phyloP scores from a whole-genome alignment of 2,113 vertebrate genomes.

The Neopipo cinnamomea region DNA sequence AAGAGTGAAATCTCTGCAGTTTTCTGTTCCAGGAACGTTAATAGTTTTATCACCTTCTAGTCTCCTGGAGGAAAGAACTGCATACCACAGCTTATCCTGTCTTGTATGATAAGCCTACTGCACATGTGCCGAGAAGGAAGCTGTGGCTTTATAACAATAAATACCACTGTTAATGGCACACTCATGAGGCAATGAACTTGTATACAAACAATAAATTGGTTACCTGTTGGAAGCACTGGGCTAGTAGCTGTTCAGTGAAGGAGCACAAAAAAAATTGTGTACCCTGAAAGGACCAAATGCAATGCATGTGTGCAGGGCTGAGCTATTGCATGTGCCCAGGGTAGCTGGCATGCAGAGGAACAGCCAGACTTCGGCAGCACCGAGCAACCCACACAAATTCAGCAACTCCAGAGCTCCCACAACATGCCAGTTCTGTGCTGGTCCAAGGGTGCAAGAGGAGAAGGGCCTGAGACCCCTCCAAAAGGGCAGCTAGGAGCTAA shows the following conservation, averaged over 20 bases:
- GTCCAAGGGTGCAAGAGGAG: background rate
- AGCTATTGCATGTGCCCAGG: accelerated
- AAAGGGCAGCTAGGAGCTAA: background rate
- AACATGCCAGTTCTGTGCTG: background rate
- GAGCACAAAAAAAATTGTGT: background rate
- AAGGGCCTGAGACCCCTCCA: background rate
- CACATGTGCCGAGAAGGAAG: background rate
- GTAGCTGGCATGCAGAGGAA: background rate
- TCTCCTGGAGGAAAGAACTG: background rate
- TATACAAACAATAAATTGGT: background rate
- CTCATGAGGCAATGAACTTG: background rate
- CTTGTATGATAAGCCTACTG: background rate
- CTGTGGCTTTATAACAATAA: background rate
- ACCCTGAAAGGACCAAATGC: background rate
- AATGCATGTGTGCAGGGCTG: accelerated
- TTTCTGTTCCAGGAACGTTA: background rate
- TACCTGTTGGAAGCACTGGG: background rate
- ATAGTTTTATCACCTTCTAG: background rate
- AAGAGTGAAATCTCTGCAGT: background rate
- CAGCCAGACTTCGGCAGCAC: background rate
- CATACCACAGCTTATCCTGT: background rate
- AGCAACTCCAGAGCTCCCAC: background rate
- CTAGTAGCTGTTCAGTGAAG: background rate
- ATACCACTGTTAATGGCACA: background rate
- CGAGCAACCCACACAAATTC: background rate